Percentiles rank a stretch among this genome's conserved stretches.
Evolutionary conservation across 1,140 invertebrate genomes (phyloP).

Genomic region (Aphelenchoides avenae): DNA sequence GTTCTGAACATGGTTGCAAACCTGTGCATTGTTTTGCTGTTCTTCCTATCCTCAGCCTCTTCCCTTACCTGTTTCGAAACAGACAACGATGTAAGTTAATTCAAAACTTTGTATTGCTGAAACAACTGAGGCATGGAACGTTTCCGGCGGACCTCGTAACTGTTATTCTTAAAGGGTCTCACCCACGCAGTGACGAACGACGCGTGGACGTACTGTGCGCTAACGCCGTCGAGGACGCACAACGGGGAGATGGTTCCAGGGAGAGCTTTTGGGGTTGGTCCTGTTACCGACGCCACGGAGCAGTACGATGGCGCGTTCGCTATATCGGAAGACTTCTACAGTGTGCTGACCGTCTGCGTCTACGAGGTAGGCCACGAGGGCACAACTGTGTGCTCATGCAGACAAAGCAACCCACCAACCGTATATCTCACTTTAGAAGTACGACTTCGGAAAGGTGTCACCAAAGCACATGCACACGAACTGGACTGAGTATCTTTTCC

Average conservation of each 20-base stretch:
- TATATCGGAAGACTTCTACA: conserved; percentile 18
- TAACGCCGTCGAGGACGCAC: conserved; percentile 22
- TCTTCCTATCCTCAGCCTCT: too few species aligned
- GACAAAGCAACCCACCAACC: too few species aligned
- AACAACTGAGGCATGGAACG: too few species aligned
- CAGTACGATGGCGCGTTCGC: conserved; percentile 24
- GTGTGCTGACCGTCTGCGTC: conserved; percentile 29
- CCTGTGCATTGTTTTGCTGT: too few species aligned
- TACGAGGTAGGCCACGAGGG: conserved; percentile 21
- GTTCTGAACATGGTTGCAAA: too few species aligned
- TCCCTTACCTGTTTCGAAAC: too few species aligned
- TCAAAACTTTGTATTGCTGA: too few species aligned
- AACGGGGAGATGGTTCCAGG: conserved; percentile 22
- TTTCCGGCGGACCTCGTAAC: too few species aligned
- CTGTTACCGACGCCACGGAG: conserved; percentile 20
- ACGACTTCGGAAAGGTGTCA: neutral
- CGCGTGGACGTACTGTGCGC: conserved; percentile 26
- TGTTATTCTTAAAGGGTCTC: conserved; percentile 18
- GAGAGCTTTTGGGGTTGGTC: conserved; percentile 31
- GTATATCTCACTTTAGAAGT: too few species aligned
- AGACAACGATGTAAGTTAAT: too few species aligned
- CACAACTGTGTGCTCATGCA: too few species aligned
- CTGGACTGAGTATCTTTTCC: conserved; percentile 35
- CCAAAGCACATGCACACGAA: too few species aligned
- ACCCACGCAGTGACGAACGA: conserved; percentile 22